These are phyloP conservation scores for Drosophila buzzatii DNA, from an alignment of 2,888 invertebrate genomes.

Conservation along the genomic window DNA sequence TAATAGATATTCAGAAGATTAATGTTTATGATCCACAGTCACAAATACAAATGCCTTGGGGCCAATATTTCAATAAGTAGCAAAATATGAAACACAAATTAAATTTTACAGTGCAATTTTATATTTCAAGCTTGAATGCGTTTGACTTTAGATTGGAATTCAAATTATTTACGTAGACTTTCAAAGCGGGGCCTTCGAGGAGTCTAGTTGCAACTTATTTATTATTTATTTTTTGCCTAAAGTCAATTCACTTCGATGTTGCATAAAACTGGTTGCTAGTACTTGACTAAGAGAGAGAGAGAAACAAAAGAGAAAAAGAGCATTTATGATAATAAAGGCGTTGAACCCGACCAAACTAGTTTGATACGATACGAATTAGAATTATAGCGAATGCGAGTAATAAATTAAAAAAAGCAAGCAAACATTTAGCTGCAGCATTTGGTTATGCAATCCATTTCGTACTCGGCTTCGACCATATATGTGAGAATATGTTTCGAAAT, in stretches of 20 bases:
- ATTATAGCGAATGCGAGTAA: constrained; percentile 10
- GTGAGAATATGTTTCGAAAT: constrained; percentile 69
- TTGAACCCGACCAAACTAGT: constrained; percentile 55
- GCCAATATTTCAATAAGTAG: too few relatives aligned
- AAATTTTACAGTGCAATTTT: neutral
- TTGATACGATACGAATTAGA: constrained; percentile 25
- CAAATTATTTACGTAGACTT: neutral
- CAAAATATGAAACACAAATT: too few relatives aligned
- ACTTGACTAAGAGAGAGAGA: constrained; percentile 14
- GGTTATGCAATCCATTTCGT: constrained; percentile 51
- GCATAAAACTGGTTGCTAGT: constrained; percentile 68
- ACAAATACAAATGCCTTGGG: too few relatives aligned
- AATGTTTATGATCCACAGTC: too few relatives aligned
- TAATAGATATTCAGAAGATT: too few relatives aligned
- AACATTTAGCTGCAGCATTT: constrained; percentile 35
- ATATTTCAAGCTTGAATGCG: constrained; percentile 2
- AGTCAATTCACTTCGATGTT: constrained; percentile 70
- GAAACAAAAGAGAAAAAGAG: constrained; percentile 8
- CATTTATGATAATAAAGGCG: constrained; percentile 24
- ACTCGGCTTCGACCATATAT: constrained; percentile 39
- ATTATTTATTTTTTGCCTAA: constrained; percentile 12
- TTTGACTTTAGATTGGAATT: constrained; percentile 19
- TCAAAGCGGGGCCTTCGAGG: constrained; percentile 12
- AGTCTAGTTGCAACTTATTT: constrained; percentile 10
- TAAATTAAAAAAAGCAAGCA: neutral